Evolutionary conservation across 2,797 vertebrate species (phyloP), one percentile per base, ranked within the genome.

Genomic region (Pampus argenteus): DNA sequence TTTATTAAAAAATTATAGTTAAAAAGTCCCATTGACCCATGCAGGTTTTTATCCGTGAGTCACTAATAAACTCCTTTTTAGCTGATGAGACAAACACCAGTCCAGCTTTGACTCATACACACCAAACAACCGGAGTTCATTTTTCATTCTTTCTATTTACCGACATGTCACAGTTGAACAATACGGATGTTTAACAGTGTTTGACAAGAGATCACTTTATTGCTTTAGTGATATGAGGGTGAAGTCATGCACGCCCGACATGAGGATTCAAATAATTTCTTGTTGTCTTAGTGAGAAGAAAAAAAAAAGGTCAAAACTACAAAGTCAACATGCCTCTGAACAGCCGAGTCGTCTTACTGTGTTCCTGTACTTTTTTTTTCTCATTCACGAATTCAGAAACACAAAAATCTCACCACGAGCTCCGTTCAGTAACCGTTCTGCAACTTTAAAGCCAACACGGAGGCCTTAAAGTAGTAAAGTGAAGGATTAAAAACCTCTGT

Each of bases 81-180:
- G 13, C 64, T 20, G 51, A 18, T 22, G 23, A 44, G 17, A 26
- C n/a, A 47, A 75, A 63, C 2, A 26, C 9, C 8, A 7, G 5
- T 69, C 40, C n/a, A 73, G 57, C 40, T 5, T 1, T 71, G 71
- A 81, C 58, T 51, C 73, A 26, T 20, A 14, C 20, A 10, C 0
- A 40, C 18, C 61, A 68, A 77, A n/a, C n/a, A n/a, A n/a, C n/a
- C n/a, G n/a, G n/a, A 77, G 47, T 59, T 45, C 65, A 50, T 62
- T 29, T n/a, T 36, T 13, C 13, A 25, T 45, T 2, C n/a, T 56
- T 69, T 47, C 47, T 56, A 50, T 6, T 14, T 3, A 49, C 45
- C 63, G 49, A 66, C 34, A 26, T 15, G 15, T 75, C 65, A 67
- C 26, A 0, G 15, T 50, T 9, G 23, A 48, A 83, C 71, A 80